Base-by-base conservation (phyloP, 2,797 vertebrate species). In the Thunnus albacares region DNA sequence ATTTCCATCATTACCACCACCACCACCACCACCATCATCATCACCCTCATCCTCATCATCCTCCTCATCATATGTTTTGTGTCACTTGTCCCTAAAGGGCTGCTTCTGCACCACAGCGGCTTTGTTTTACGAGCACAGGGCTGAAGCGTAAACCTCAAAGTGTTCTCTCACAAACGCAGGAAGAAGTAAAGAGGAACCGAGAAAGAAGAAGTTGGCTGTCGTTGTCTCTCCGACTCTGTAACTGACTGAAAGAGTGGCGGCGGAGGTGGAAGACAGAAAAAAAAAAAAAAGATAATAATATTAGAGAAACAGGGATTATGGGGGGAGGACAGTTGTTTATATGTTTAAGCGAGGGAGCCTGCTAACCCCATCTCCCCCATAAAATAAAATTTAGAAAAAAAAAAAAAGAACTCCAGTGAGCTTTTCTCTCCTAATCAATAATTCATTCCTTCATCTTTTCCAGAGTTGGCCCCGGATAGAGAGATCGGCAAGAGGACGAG, bases 391-490 rank as follows among this genome's bases (percentile, higher is more conserved):
- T 24, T 24, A 24, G 24, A 24, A 33, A 33, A 33, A 33, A 33
- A 33, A 33, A 6, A 33, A 33, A 33, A 33, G 24, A 63, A 30
- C 38, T 79, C 47, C 28, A 35, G 22, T 4, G 30, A 66, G 68
- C 59, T 68, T 83, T 55, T 81, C 62, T 83, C 51, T 60, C 6
- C 63, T 35, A 4, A 86, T 93, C 81, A 86, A 88, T 90, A 88
- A 89, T 90, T 84, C n/a, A 87, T 79, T 18, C 70, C 79, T 90
- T 58, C 67, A 60, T 91, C 85, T 91, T 89, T 92, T 87, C 65
- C 83, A 91, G 84, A 90, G 28, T 83, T 65, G 69, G 68, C 75
- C 75, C 70, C 2, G 52, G 38, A 82, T 52, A 72, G 65, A 89
- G 80, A 71, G 79, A 74, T 70, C 55, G 35, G 68, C 33, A 11